A percentile compares a stretch with the other conserved stretches of the same genome.
Evolutionary conservation across 2,113 vertebrate genomes (phyloP).

Genomic region (Pteronura brasiliensis): DNA sequence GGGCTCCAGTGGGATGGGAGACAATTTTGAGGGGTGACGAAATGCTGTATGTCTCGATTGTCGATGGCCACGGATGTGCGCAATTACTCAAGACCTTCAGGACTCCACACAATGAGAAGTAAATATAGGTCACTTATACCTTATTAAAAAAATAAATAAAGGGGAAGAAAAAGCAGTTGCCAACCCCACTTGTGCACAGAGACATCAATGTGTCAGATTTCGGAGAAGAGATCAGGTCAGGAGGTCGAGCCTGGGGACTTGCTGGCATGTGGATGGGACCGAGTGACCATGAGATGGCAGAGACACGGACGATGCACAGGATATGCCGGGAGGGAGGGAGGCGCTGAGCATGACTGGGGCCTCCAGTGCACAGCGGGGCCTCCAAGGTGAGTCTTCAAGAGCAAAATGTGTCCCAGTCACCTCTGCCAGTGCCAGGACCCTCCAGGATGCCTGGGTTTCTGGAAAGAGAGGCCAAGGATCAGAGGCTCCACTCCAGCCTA

Average conservation of each 20-base stretch:
- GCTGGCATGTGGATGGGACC: background rate
- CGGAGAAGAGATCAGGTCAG: background rate
- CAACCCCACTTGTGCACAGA: background rate
- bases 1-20: no score
- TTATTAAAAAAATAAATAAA: background rate
- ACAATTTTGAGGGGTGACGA: no score
- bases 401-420: background rate
- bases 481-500: background rate
- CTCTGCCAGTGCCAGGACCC: background rate
- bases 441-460: background rate
- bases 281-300: background rate
- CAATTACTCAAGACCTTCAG: background rate
- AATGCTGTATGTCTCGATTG: no score
- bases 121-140: no score
- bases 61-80: no score
- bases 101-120: background rate
- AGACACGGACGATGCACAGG: no score
- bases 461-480: background rate
- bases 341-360: background rate
- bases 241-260: background rate
- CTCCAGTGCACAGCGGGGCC: background rate
- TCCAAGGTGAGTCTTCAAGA: background rate
- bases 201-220: background rate
- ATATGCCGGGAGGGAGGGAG: fast-evolving
- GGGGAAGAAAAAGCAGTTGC: background rate